Conservation (phyloP, 1,140 invertebrate species). For the Augochlora pura region DNA sequence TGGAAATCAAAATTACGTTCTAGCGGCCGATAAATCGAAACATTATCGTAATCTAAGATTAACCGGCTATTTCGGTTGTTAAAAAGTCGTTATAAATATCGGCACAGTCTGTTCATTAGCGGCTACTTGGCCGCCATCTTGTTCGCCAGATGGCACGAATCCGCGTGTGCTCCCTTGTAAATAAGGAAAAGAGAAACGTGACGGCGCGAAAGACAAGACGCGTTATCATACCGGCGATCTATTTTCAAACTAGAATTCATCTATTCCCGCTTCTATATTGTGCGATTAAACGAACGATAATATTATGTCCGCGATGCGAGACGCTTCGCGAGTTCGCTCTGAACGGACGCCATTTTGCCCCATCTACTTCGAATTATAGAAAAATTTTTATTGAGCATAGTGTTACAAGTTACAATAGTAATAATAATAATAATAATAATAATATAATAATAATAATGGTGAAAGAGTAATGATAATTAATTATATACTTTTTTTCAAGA, state of each 20-base stretch:
- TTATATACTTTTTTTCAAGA: slow-evolving; percentile 54
- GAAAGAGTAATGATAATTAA: slow-evolving; percentile 67
- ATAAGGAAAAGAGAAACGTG: background rate
- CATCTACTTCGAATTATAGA: slow-evolving; percentile 70
- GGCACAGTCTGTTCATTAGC: slow-evolving; percentile 1
- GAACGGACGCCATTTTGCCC: background rate
- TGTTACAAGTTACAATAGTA: slow-evolving; percentile 74
- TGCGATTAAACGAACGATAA: background rate
- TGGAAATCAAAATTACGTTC: background rate
- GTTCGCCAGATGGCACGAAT: slow-evolving; percentile 14
- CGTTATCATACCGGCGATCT: background rate
- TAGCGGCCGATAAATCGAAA: no score
- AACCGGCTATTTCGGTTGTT: slow-evolving; percentile 4
- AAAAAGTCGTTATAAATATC: slow-evolving; percentile 30
- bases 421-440: slow-evolving; percentile 69
- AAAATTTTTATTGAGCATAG: slow-evolving; percentile 79
- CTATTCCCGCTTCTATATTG: background rate
- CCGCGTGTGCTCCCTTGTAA: slow-evolving; percentile 15
- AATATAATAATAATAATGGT: slow-evolving; percentile 57
- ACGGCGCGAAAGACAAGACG: background rate
- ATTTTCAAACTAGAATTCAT: background rate
- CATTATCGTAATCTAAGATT: slow-evolving; percentile 8
- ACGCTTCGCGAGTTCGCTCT: background rate
- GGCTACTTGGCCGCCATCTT: background rate
- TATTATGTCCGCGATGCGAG: background rate